Evolutionary conservation across 2,113 vertebrate genomes (phyloP).

Genomic region (Lanius collurio): DNA sequence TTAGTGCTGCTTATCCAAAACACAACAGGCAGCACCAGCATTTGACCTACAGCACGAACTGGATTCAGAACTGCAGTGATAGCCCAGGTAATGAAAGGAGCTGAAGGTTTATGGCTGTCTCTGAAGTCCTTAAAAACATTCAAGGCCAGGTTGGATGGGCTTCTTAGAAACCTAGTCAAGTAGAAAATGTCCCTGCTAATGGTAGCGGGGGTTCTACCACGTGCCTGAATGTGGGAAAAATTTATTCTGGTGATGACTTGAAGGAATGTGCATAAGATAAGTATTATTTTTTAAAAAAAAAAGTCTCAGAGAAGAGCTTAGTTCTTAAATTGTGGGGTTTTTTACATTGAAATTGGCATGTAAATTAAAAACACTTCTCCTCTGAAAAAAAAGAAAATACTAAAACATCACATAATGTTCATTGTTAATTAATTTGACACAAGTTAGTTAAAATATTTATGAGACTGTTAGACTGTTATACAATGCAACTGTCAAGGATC

Average conservation of each 20-base stretch:
- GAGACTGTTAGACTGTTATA: neutral
- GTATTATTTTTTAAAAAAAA: neutral
- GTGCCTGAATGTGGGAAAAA: neutral
- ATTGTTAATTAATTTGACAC: neutral
- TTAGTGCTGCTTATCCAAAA: neutral
- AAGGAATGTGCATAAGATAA: neutral
- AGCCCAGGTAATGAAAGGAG: neutral
- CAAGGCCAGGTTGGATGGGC: neutral
- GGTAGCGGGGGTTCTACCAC: fast-evolving
- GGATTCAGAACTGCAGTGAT: neutral
- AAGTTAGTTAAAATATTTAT: neutral
- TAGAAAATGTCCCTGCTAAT: neutral
- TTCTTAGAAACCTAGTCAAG: neutral
- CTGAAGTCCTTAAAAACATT: neutral
- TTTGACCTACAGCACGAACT: neutral
- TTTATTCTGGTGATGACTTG: neutral
- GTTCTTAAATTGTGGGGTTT: neutral
- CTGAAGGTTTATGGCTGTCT: neutral
- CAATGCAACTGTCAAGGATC: neutral
- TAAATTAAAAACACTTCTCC: neutral
- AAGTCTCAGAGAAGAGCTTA: neutral
- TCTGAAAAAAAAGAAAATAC: neutral
- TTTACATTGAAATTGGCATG: neutral
- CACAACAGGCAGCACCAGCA: fast-evolving
- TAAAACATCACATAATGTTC: neutral